Base-by-base conservation (phyloP, 2,888 invertebrate species). In the Spisula solida region DNA sequence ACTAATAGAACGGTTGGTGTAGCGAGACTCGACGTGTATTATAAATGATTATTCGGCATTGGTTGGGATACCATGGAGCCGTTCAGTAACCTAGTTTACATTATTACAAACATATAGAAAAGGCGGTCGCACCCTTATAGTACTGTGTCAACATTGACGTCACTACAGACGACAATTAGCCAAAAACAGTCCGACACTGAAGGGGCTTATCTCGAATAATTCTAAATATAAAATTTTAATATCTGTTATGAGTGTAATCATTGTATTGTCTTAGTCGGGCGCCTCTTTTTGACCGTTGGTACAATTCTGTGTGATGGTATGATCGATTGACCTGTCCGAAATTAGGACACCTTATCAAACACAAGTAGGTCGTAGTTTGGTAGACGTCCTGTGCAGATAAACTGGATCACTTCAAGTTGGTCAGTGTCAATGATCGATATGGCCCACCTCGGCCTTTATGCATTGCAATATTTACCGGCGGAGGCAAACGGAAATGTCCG, bases 171-270 rank as follows among this genome's bases (percentile, higher is more conserved):
- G 75, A 75, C 75, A 75, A 75, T 75, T 34, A 34, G 34, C 75
- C 31, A 75, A 16, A 41, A 70, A 70, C 29, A 31, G 31, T 31
- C 4, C 31, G n/a, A 70, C 31, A 75, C 16, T 31, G 16, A 5
- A 14, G 31, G 1, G 31, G 34, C 75, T 75, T 75, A 75, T 75
- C 75, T 75, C 34, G 8, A 1, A 1, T 34, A 34, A 75, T 75
- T 34, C 75, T 75, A 75, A 31, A 75, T 75, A 34, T 75, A 34
- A 34, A n/a, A n/a, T n/a, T n/a, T n/a, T n/a, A n/a, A 75, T 75
- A 31, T 34, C 16, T 12, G 18, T 18, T 75, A 34, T 25, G 34
- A 41, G 2, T 5, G 41, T 41, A 41, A 41, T 41, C 41, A 41
- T 31, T 25, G 31, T 31, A 75, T 34, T 18, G 10, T 34, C 14